Evolutionary conservation across 1,140 invertebrate genomes (phyloP), one percentile per base, ranked within the genome.

Genomic region (Pinna nobilis): DNA sequence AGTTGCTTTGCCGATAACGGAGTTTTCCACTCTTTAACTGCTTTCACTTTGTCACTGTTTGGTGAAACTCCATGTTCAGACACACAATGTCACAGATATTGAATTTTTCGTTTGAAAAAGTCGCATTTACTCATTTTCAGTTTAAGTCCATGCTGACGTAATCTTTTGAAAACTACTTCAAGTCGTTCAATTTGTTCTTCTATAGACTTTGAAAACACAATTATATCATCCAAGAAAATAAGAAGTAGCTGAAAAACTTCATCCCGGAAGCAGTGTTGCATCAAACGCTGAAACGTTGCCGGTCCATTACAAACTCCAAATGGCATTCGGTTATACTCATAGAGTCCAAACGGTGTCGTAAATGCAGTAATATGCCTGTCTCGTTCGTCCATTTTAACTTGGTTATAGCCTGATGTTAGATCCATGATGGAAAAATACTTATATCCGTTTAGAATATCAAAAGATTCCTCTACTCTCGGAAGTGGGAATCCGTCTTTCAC

Each of bases 401-500:
- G 89, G 84, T 87, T 84, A 61, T 79, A 87, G 4, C 78, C 85
- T 47, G 33, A 35, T 15, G 63, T 53, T 18, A 83, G 47, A 83
- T 92, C 91, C 2, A 92, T 78, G 0, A 86, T 83, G 0, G 84
- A 82, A 70, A 91, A 92, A 30, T 87, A 81, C 7, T 65, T 84
- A 6, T 79, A 80, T 2, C 86, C 88, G 3, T 71, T 18, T 0
- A 92, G 70, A 4, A 59, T 69, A 33, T 86, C 70, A 3, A 92
- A 69, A 11, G 77, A 78, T 28, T 91, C 89, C n/a, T 91, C 87
- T 23, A 92, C 90, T 5, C 82, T 55, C 0, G 90, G 91, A 2
- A 92, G 67, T 78, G 92, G 91, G 79, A 89, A 92, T 44, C 73
- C 81, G 78, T 92, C 91, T 59, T 83, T 76, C 0, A 84, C 79